Evolutionary conservation across 2,888 invertebrate genomes (phyloP).

Genomic region (Melinaea marsaeus): DNA sequence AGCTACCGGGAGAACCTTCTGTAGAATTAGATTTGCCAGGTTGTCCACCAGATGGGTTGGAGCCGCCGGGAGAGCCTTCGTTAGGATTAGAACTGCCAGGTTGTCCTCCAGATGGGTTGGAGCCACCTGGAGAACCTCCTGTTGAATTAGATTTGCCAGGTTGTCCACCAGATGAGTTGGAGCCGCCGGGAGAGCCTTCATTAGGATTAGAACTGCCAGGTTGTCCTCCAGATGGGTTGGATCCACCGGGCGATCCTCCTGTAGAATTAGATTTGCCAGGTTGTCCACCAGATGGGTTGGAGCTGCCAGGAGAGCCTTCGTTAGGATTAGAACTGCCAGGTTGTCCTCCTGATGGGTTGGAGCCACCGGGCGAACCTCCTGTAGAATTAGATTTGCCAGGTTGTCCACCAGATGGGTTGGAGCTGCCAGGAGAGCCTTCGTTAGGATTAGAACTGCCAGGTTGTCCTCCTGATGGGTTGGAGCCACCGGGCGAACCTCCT

Average conservation of each 20-base stretch:
- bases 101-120: neutral
- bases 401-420: neutral
- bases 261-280: neutral
- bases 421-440: neutral
- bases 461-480: neutral
- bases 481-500: neutral
- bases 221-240: neutral
- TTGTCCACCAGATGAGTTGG: neutral
- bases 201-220: neutral
- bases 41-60: neutral
- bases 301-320: neutral
- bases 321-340: constrained; percentile 1
- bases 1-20: neutral
- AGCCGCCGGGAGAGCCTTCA: neutral
- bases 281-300: neutral
- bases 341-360: neutral
- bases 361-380: neutral
- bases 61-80: neutral
- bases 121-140: neutral
- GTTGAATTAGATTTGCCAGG: neutral
- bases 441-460: neutral
- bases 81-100: neutral
- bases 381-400: neutral
- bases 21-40: neutral
- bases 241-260: neutral